These are phyloP conservation scores for Plectus sambesii DNA, from an alignment of 1,140 invertebrate genomes.

Conservation along the genomic window DNA sequence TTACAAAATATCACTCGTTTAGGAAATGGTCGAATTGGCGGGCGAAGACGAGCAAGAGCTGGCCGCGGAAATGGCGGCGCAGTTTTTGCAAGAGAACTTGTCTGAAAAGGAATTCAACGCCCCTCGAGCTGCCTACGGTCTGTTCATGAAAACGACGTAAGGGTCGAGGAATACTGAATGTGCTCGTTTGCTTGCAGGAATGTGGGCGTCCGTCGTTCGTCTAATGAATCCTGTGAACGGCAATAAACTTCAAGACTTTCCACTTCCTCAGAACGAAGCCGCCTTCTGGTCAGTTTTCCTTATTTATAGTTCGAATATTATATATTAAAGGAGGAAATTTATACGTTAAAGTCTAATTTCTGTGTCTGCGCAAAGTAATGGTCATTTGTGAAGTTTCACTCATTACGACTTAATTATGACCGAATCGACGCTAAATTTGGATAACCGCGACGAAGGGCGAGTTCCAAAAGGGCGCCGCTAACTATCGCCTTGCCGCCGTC, in stretches of 20 bases:
- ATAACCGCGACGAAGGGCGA: no score
- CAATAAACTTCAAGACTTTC: constrained; percentile 64
- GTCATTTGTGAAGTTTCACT: no score
- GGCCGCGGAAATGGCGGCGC: constrained; percentile 89
- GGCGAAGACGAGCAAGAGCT: constrained; percentile 81
- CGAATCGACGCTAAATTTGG: no score
- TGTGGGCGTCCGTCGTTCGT: constrained; percentile 90
- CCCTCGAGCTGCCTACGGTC: constrained; percentile 82
- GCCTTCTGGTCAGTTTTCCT: constrained; percentile 62
- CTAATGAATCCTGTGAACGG: constrained; percentile 78
- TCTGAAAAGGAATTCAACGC: constrained; percentile 86
- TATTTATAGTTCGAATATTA: no score
- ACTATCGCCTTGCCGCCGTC: no score
- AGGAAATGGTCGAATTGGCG: constrained; percentile 90
- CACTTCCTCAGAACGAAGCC: constrained; percentile 89
- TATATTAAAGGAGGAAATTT: no score
- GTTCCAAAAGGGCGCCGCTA: no score
- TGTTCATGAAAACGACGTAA: constrained; percentile 79
- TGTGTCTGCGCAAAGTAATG: no score
- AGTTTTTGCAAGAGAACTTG: constrained; percentile 83
- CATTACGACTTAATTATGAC: no score
- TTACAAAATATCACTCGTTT: no score
- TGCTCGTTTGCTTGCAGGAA: constrained; percentile 80
- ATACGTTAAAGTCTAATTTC: no score
- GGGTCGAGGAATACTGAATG: constrained; percentile 77